These are phyloP conservation scores for Drosophila rufa DNA, from an alignment of 1,140 invertebrate genomes.

Conservation along the genomic window DNA sequence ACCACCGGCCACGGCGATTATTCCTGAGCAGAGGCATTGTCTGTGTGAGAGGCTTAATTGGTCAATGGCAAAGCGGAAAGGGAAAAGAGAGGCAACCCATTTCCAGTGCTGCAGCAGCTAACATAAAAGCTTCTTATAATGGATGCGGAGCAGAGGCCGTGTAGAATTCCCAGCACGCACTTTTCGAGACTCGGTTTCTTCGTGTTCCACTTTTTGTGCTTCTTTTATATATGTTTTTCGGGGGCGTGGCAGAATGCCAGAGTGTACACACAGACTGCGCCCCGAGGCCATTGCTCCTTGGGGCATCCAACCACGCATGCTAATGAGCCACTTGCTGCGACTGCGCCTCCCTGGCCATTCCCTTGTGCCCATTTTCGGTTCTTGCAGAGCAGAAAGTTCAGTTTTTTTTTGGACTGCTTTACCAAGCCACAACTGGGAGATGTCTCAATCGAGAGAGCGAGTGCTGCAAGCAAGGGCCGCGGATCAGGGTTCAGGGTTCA, in stretches of 20 bases:
- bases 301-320: constrained; percentile 50
- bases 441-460: constrained; percentile 2
- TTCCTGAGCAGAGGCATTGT: neutral
- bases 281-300: constrained; percentile 65
- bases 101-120: neutral
- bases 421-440: neutral
- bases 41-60: constrained; percentile 1
- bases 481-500: neutral
- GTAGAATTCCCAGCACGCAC: constrained; percentile 51
- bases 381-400: neutral
- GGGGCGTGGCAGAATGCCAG: constrained; percentile 29
- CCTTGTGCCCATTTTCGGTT: neutral
- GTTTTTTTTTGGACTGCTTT: neutral
- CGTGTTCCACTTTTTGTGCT: constrained; percentile 56
- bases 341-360: constrained; percentile 1
- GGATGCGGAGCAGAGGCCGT: neutral
- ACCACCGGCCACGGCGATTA: constrained; percentile 5
- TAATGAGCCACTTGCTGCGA: constrained; percentile 57
- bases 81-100: neutral
- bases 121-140: constrained; percentile 16
- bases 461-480: neutral
- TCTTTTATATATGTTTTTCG: constrained; percentile 1
- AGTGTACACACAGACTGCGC: constrained; percentile 1
- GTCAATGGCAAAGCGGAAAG: neutral
- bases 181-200: constrained; percentile 34